Evolutionary conservation across 1,140 invertebrate genomes (phyloP), one percentile per base, ranked within the genome.

Genomic region (Littorina saxatilis): DNA sequence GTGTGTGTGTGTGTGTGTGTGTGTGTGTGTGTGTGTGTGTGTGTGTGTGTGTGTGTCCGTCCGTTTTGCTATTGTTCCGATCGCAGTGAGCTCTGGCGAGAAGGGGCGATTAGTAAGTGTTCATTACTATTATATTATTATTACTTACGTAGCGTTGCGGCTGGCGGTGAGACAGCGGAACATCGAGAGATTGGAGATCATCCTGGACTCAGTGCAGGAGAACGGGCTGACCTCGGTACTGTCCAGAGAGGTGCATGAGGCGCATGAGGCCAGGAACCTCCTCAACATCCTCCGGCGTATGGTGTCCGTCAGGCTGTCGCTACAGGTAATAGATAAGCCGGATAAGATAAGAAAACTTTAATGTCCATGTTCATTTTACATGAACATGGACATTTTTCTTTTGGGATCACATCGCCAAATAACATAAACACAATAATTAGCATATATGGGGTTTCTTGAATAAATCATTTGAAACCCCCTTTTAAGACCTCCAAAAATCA

Each of bases 11-110:
- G 58, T 23, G 27, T 23, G 20, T 29, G 20, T 61, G 20, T 61
- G 58, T 61, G 58, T 61, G 58, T 68, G 63, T 68, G 27, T 68
- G 63, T 68, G 63, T 68, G 27, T 61, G 58, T 61, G 58, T 61
- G 58, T 61, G 58, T 61, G 58, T 61, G 58, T 61, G 58, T 61
- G 58, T 61, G 58, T 68, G 63, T 68, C 29, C 37, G 63, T 68
- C 29, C 37, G 63, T 68, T 0, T 58, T 15, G 17, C 20, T 58
- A 9, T 7, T 58, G 20, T 58, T 52, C 47, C 13, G 0, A 52
- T 15, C 13, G 23, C 13, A 52, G 23, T 0, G 0, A 1, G 13
- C 23, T 52, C 47, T 52, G 47, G 13, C 47, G n/a, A n/a, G n/a
- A n/a, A n/a, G n/a, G n/a, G n/a, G n/a, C n/a, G n/a, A n/a, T n/a